Base-by-base conservation (phyloP, 2,797 vertebrate genomes). In the Rhyacichthys aspro region DNA sequence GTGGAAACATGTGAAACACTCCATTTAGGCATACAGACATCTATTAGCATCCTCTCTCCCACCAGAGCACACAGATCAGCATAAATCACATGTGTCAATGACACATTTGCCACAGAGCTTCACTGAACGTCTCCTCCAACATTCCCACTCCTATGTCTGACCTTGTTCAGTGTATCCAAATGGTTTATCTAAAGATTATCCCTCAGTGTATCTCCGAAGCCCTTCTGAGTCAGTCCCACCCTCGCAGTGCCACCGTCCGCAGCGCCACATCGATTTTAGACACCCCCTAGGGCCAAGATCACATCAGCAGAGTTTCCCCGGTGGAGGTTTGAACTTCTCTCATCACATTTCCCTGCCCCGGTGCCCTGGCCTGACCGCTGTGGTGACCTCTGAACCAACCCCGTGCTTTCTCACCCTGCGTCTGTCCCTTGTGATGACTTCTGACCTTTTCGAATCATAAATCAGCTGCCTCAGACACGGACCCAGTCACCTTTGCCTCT, bases 311-410 rank as follows among this genome's bases (percentile, higher is more conserved):
- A 58, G 66, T 57, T 66, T 72, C 74, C 42, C n/a, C 72, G 55
- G 67, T 72, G 83, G 68, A 77, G 63, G 74, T 75, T 75, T 82
- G 71, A 85, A 87, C 75, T 79, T 83, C 82, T 78, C 83, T 70
- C 77, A 64, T 76, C 75, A 78, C 72, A 78, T 67, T 70, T 79
- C 42, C 62, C 59, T 67, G 67, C 60, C 56, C 53, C n/a, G n/a
- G n/a, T 67, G 67, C 59, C 52, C 52, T 43, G 54, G 52, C 56
- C 63, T 48, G 56, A 72, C 70, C 63, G 50, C 43, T 10, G n/a
- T 19, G 36, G 14, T 47, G 69, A 79, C 79, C 81, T 79, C 59
- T 83, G 78, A 80, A 63, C 67, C 6, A 41, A 7, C 65, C 56
- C 42, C 33, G 64, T 59, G 68, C 80, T 79, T 78, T 83, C 43